Percentiles rank a stretch among this genome's conserved stretches.
These are phyloP conservation scores for Rapana venosa DNA, from an alignment of 2,888 invertebrate genomes.

Conservation along the genomic window DNA sequence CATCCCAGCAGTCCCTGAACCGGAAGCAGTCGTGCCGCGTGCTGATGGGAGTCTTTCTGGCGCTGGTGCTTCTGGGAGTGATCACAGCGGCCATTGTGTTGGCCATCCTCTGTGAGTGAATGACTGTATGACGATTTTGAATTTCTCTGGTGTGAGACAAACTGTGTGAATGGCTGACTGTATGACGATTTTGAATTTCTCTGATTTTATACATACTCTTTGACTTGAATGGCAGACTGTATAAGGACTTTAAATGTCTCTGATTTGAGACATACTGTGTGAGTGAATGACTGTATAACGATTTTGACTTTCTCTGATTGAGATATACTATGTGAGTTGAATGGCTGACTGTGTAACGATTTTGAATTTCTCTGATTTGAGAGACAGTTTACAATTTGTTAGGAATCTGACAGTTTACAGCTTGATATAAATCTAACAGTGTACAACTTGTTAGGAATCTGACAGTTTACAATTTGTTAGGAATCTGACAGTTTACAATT, in stretches of 20 bases:
- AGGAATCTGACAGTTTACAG: no score
- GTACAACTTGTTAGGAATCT: background rate
- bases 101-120: conserved; percentile 6
- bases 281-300: background rate
- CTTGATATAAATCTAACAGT: background rate
- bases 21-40: conserved; percentile 36
- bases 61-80: conserved; percentile 7
- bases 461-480: no score
- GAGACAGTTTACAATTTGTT: no score
- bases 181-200: background rate
- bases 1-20: conserved; percentile 4
- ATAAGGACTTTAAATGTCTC: background rate
- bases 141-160: background rate
- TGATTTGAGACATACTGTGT: background rate
- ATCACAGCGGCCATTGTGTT: conserved; percentile 9
- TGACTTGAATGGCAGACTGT: background rate
- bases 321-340: background rate
- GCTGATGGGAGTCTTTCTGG: conserved; percentile 16
- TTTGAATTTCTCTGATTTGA: background rate
- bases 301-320: background rate
- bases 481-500: no score
- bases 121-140: background rate
- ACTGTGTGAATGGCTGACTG: background rate
- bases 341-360: background rate
- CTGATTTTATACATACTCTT: background rate